Evolutionary conservation across 2,888 invertebrate species (phyloP).

Genomic region (Phyllotreta striolata): DNA sequence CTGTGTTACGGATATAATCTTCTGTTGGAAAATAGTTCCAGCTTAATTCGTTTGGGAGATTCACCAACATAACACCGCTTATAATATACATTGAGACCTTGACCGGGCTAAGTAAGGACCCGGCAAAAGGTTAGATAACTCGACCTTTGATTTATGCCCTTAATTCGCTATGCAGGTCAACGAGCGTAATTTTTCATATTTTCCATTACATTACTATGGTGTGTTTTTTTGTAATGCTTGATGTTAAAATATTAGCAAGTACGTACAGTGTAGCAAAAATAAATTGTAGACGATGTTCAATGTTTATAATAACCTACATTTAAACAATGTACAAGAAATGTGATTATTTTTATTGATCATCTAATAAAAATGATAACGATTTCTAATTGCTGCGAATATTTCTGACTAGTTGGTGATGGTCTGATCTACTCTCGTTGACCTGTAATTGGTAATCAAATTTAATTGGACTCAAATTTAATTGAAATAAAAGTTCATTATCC

Average conservation of each 20-base stretch:
- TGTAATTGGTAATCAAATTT: too few relatives aligned
- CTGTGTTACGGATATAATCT: constrained; percentile 31
- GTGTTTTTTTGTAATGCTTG: too few relatives aligned
- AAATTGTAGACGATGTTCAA: too few relatives aligned
- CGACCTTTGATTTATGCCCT: constrained; percentile 22
- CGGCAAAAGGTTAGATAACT: constrained; percentile 25
- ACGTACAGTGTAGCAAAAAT: too few relatives aligned
- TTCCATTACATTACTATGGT: background rate
- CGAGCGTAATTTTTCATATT: constrained; percentile 10
- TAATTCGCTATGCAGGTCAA: constrained; percentile 23
- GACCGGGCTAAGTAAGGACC: constrained; percentile 24
- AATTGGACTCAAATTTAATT: background rate
- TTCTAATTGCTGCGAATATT: too few relatives aligned
- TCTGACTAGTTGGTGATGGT: too few relatives aligned
- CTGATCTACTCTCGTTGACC: too few relatives aligned
- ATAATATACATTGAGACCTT: constrained; percentile 26
- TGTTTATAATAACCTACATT: too few relatives aligned
- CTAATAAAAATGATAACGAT: too few relatives aligned
- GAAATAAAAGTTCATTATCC: background rate
- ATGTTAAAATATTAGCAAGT: too few relatives aligned
- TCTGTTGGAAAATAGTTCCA: constrained; percentile 32
- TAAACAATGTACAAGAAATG: too few relatives aligned
- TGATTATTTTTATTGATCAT: too few relatives aligned
- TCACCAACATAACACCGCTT: constrained; percentile 14
- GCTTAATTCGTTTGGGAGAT: constrained; percentile 31